Evolutionary conservation across 1,140 invertebrate species (phyloP), one percentile per base, ranked within the genome.

Genomic region (Lamellibrachia luymesi): DNA sequence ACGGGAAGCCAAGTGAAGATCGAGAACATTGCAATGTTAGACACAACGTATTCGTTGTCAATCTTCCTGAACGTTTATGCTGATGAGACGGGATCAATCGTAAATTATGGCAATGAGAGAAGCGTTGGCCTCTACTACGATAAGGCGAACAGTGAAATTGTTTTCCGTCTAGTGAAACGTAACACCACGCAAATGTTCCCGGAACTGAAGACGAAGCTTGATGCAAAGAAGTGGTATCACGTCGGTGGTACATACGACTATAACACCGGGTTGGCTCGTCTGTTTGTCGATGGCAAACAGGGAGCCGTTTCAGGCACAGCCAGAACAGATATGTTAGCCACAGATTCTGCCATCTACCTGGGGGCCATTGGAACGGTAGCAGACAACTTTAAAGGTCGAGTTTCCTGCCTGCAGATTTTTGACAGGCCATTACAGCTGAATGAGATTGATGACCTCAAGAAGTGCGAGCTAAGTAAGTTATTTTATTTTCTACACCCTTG

Each of bases 51-150:
- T 17, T 80, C 64, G 64, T 22, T 80, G 6, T 80, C 64, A 17
- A 22, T 80, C 7, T 80, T 80, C 64, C 64, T 80, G 64, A 80
- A 80, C 25, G 64, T 80, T 10, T 80, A 80, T 22, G 64, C 25
- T 22, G 64, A 80, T 4, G 64, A 80, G 64, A 22, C 64, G 7
- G 64, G 64, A 4, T 80, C 64, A 17, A 80, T 80, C 17, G 64
- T 80, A 17, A 80, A 80, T 22, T 80, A 80, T 17, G 64, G 64
- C 64, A 80, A 10, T 80, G 64, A 80, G 13, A 80, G 49, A 91
- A n/a, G 91, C n/a, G 91, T 91, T 2, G 91, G 91, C 13, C 91
- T 91, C 13, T 91, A 91, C n/a, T 91, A 91, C 91, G 49, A 50
- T 51, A 91, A 51, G 49, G n/a, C 49, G 17, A 91, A 7, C 49